Evolutionary conservation across 2,113 vertebrate species (phyloP).

Genomic region (Empidonax traillii): DNA sequence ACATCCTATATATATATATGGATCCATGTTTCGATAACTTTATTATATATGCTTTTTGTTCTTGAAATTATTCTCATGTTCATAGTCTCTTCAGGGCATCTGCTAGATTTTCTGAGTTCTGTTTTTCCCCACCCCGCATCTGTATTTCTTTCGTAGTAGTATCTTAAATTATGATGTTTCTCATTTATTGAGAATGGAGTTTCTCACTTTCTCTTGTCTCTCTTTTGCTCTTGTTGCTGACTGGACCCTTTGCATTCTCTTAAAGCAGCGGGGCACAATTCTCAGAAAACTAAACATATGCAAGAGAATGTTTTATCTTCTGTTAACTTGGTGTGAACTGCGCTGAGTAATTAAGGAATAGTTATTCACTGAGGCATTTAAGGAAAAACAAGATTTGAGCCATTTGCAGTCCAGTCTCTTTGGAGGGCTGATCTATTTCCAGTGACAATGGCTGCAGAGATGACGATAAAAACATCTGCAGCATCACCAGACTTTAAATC

Average conservation of each 20-base stretch:
- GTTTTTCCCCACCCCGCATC: accelerated
- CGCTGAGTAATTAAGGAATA: neutral
- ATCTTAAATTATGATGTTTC: neutral
- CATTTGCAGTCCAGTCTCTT: neutral
- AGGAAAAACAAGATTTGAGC: neutral
- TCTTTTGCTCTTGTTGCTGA: neutral
- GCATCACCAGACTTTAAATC: constrained; percentile 63
- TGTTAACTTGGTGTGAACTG: neutral
- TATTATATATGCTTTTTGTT: neutral
- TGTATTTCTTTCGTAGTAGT: neutral
- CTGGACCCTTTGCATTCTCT: neutral
- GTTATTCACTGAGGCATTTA: neutral
- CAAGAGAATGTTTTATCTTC: neutral
- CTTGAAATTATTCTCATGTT: neutral
- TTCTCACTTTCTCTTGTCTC: neutral
- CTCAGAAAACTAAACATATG: neutral
- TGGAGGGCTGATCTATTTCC: constrained; percentile 43
- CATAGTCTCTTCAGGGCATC: neutral
- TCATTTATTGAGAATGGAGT: neutral
- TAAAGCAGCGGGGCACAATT: neutral
- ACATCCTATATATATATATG: neutral
- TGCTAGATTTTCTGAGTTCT: neutral
- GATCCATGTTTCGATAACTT: neutral
- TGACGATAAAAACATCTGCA: constrained; percentile 47
- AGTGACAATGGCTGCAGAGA: neutral